phyloP scores from a whole-genome alignment of 2,797 vertebrate genomes.

The Microctenopoma lineatum region DNA sequence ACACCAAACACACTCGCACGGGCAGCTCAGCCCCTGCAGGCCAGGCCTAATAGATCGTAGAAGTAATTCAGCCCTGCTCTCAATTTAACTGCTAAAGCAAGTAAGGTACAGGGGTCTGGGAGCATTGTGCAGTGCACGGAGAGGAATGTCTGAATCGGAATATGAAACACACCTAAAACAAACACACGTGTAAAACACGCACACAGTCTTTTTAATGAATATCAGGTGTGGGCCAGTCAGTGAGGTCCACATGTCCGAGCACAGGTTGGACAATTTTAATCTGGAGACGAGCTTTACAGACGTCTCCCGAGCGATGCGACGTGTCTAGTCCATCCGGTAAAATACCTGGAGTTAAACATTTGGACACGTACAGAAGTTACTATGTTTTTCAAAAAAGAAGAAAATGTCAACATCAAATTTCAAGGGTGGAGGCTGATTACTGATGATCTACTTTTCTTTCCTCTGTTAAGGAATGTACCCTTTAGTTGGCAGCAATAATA shows the following conservation, averaged over 20 bases:
- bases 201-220: background rate
- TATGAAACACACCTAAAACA: background rate
- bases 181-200: background rate
- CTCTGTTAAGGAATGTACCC: no score
- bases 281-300: background rate
- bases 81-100: slow-evolving; percentile 50
- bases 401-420: no score
- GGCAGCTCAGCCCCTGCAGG: slow-evolving; percentile 29
- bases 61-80: slow-evolving; percentile 47
- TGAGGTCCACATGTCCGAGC: background rate
- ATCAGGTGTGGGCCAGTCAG: slow-evolving; percentile 1
- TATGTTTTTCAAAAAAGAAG: no score
- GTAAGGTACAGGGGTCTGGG: background rate
- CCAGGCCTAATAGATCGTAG: slow-evolving; percentile 44
- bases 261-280: background rate
- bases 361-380: no score
- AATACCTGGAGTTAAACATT: no score
- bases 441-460: no score
- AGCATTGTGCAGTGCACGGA: slow-evolving; percentile 21
- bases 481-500: no score
- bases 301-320: background rate
- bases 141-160: slow-evolving; percentile 26
- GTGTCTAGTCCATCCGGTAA: no score
- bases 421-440: no score
- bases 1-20: slow-evolving; percentile 19